phyloP scores from a whole-genome alignment of 2,797 vertebrate species.

The Pipistrellus pipistrellus region DNA sequence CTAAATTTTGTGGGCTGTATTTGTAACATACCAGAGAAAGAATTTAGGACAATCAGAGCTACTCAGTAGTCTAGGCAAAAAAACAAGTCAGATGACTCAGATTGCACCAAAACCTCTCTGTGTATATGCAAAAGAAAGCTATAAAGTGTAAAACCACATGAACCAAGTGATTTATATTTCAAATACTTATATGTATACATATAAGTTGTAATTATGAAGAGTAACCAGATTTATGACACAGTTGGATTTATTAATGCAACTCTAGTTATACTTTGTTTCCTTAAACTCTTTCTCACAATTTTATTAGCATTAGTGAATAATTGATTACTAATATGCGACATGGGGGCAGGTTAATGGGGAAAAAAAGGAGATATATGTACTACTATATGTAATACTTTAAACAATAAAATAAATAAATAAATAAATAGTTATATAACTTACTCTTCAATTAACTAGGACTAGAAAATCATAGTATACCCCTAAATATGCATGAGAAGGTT shows the following conservation, averaged over 20 bases:
- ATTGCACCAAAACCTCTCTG: slow-evolving; percentile 11
- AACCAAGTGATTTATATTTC: not conserved
- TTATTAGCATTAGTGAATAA: not conserved
- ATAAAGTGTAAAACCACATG: not conserved
- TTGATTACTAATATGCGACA: not conserved
- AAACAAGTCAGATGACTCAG: slow-evolving; percentile 54
- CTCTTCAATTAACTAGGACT: slow-evolving; percentile 5
- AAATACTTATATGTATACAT: not conserved
- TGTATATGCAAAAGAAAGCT: slow-evolving; percentile 21
- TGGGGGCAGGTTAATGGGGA: too few relatives aligned
- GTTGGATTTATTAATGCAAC: slow-evolving; percentile 50
- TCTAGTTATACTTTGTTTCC: slow-evolving; percentile 14
- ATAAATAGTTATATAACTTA: slow-evolving; percentile 41
- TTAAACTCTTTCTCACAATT: slow-evolving; percentile 37
- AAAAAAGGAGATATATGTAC: too few relatives aligned
- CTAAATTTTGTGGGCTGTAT: slow-evolving; percentile 59
- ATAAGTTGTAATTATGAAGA: slow-evolving; percentile 37
- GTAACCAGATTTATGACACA: not conserved
- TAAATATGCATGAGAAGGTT: slow-evolving; percentile 14
- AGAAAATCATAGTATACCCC: not conserved
- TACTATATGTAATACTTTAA: too few relatives aligned
- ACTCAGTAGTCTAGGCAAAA: slow-evolving; percentile 50
- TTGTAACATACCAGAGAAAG: slow-evolving; percentile 67
- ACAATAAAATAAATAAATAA: too few relatives aligned
- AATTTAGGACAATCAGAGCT: slow-evolving; percentile 52